Evolutionary conservation across 2,888 invertebrate genomes (phyloP).

Genomic region (Galerucella nymphaeae): DNA sequence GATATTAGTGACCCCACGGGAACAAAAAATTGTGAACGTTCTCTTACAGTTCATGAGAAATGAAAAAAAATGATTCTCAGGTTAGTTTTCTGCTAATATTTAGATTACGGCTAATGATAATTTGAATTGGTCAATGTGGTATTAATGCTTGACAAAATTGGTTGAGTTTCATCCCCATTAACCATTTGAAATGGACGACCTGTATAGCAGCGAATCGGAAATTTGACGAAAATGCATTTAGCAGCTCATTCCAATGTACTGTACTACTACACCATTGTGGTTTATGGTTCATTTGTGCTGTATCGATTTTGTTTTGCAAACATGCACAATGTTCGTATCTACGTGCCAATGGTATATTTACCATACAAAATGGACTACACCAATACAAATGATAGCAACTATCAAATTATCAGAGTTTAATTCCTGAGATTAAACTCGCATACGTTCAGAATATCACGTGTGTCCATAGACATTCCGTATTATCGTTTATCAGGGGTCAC

Average conservation of each 20-base stretch:
- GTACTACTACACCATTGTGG: not conserved
- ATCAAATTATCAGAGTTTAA: not conserved
- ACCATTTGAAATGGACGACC: not conserved
- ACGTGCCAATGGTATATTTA: constrained; percentile 1
- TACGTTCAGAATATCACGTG: not conserved
- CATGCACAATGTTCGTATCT: not conserved
- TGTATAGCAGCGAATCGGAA: not conserved
- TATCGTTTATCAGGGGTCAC: too few species aligned
- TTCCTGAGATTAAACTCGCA: not conserved
- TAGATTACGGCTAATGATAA: too few species aligned
- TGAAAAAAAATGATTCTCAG: too few species aligned
- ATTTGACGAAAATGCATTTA: not conserved
- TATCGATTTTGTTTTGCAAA: not conserved
- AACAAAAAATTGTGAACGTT: too few species aligned
- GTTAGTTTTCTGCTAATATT: too few species aligned
- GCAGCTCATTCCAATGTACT: not conserved
- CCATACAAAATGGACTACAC: not conserved
- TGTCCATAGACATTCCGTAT: too few species aligned
- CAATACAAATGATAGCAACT: not conserved
- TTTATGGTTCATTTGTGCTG: not conserved
- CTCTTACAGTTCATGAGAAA: too few species aligned
- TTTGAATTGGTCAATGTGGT: too few species aligned
- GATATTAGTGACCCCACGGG: too few species aligned
- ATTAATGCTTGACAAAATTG: too few species aligned
- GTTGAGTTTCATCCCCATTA: too few species aligned